Evolutionary conservation across 2,113 vertebrate species (phyloP), one percentile per base, ranked within the genome.

Genomic region (Haplochromis burtoni): DNA sequence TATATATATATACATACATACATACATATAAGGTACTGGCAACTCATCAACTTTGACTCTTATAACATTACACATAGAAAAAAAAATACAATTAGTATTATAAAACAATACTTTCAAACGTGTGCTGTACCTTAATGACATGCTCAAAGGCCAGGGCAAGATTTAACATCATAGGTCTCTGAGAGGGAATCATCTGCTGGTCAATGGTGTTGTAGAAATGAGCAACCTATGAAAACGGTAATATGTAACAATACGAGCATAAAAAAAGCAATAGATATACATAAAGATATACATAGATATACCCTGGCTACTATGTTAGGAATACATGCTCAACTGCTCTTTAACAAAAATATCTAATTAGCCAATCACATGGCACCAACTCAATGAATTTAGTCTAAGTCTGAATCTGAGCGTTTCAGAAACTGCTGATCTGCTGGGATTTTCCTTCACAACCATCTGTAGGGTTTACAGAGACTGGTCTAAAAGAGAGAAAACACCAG

Each of bases 161-260:
- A 80, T 97, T 96, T 78, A 99, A 94, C 98, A 99, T 98, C 98
- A 99, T 99, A 68, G 99, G 99, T 85, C 97, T 98, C 91, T 99
- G 99, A 92, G 98, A 98, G n/a, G 95, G 96, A 96, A 99, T 99
- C 99, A 99, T 99, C 95, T 99, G 98, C 83, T 98, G 98, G 94
- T 99, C 98, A 31, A 99, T 99, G 61, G 98, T 98, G 95, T 99
- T 99, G 94, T 99, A 99, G 95, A 99, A 99, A 96, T 99, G 97
- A 17, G 98, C 98, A 90, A 99, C 98, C 99, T 99, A 93, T 66
- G 24, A 84, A 80, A 6, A 38, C 11, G 89, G 17, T 4, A 21
- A 76, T 13, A 80, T 21, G 38, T 84, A 38, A 71, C 10, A 80
- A 29, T 29, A 73, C 24, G 2, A 81, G 19, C 16, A 12, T 47